Percentiles rank a stretch among this genome's conserved stretches.
These are phyloP conservation scores for Aphelenchoides bicaudatus DNA, from an alignment of 2,888 invertebrate species.

Conservation along the genomic window DNA sequence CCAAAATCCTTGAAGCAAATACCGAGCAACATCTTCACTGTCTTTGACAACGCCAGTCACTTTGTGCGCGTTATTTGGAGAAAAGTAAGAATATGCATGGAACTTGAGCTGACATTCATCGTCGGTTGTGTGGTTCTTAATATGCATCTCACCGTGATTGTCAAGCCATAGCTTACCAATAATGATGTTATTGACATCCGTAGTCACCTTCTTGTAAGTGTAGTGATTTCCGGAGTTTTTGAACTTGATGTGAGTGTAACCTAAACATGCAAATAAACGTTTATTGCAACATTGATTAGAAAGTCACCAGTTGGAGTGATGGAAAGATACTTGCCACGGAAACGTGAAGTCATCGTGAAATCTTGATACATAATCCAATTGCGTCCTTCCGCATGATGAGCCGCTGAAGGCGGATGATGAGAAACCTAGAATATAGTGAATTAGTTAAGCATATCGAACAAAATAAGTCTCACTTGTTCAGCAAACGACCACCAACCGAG, in stretches of 20 bases:
- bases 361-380: slow-evolving; percentile 82
- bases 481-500: slow-evolving; percentile 90
- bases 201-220: slow-evolving; percentile 90
- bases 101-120: slow-evolving; percentile 94
- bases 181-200: slow-evolving; percentile 98
- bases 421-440: slow-evolving; percentile 70
- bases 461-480: slow-evolving; percentile 74
- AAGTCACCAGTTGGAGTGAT: slow-evolving; percentile 70
- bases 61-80: slow-evolving; percentile 86
- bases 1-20: slow-evolving; percentile 82
- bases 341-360: slow-evolving; percentile 98
- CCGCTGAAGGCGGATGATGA: slow-evolving; percentile 97
- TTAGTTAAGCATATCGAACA: neutral
- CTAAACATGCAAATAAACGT: no score
- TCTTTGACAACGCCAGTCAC: slow-evolving; percentile 72
- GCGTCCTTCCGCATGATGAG: slow-evolving; percentile 84
- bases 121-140: slow-evolving; percentile 76
- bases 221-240: slow-evolving; percentile 71
- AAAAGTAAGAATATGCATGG: slow-evolving; percentile 96
- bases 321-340: slow-evolving; percentile 77
- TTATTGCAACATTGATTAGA: no score
- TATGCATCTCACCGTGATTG: slow-evolving; percentile 98
- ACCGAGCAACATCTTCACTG: slow-evolving; percentile 66
- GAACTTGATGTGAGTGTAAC: slow-evolving; percentile 67
- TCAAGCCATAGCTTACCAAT: slow-evolving; percentile 99